Conservation (phyloP, 2,797 vertebrate genomes). For the Crax fasciolata region DNA sequence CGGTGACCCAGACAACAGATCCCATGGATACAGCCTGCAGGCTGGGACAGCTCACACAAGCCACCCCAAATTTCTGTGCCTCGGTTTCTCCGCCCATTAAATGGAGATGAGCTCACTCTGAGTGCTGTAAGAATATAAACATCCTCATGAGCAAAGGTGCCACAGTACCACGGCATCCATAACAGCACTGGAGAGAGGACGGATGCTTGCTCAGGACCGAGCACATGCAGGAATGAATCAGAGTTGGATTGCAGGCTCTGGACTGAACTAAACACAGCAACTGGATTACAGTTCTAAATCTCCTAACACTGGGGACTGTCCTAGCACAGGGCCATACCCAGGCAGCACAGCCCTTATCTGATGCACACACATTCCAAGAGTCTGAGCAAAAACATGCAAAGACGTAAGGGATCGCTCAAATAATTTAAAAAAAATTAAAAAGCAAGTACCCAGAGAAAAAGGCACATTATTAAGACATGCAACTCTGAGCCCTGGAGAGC, state of each 20-base stretch:
- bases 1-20: neutral
- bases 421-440: neutral
- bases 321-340: fast-evolving
- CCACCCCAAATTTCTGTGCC: neutral
- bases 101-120: neutral
- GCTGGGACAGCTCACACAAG: neutral
- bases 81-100: neutral
- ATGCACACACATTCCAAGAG: neutral
- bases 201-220: fast-evolving
- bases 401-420: neutral
- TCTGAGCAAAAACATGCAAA: neutral
- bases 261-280: neutral
- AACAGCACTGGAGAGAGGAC: neutral
- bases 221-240: neutral
- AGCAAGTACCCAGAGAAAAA: neutral
- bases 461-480: fast-evolving
- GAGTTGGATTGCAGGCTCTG: no score
- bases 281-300: neutral
- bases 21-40: neutral
- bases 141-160: neutral
- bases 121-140: neutral
- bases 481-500: neutral
- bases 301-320: neutral
- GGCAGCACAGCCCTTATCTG: neutral
- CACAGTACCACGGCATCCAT: neutral